Percentiles rank a stretch among this genome's conserved stretches.
These are phyloP conservation scores for Stenichneumon culpator DNA, from an alignment of 2,888 invertebrate genomes.

Conservation along the genomic window DNA sequence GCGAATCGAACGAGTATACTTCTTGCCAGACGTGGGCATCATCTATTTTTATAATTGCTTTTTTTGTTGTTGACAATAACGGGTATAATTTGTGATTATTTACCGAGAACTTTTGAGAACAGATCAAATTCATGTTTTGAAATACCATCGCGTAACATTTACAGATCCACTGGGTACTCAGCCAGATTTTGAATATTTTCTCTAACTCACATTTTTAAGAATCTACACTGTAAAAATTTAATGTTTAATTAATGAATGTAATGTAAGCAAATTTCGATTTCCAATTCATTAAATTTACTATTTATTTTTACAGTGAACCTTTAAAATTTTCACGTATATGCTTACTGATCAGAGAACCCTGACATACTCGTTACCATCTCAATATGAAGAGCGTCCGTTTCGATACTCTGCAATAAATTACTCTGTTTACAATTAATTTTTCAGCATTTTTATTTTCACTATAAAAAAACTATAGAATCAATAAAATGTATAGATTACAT, in stretches of 20 bases:
- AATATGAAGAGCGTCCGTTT: neutral
- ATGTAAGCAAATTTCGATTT: too few species aligned
- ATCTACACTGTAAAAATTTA: too few species aligned
- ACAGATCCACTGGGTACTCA: neutral
- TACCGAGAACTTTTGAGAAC: neutral
- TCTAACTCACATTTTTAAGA: too few species aligned
- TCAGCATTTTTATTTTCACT: neutral
- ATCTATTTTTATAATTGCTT: conserved; percentile 4
- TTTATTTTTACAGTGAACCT: too few species aligned
- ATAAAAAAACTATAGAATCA: neutral
- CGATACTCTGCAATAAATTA: neutral
- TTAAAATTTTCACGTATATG: too few species aligned
- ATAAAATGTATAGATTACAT: neutral
- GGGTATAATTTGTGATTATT: neutral
- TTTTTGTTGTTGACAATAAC: neutral
- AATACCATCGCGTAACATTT: neutral
- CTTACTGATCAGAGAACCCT: too few species aligned
- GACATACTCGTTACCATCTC: too few species aligned
- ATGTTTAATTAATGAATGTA: too few species aligned
- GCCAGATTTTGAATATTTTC: neutral
- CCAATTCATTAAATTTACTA: too few species aligned
- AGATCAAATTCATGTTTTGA: neutral
- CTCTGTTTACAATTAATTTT: neutral
- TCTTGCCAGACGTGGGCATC: conserved; percentile 1
- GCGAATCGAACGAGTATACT: conserved; percentile 67